Conservation (phyloP, 2,888 invertebrate species). For the Melieria omissa region DNA sequence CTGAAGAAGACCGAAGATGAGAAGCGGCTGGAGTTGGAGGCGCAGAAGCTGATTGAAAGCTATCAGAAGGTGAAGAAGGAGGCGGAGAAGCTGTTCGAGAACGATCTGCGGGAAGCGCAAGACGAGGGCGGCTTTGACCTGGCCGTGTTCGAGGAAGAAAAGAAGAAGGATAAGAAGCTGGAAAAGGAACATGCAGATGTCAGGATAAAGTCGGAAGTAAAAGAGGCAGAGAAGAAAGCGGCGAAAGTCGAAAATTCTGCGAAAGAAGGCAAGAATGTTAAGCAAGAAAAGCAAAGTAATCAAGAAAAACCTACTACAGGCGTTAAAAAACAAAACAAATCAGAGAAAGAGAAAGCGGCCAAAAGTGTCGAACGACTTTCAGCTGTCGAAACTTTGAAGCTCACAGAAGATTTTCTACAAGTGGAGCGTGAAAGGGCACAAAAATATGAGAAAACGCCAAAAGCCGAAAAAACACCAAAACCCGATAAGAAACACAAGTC, state of each 20-base stretch:
- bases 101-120: constrained; percentile 35
- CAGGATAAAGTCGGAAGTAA: neutral
- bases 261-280: neutral
- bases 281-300: neutral
- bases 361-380: neutral
- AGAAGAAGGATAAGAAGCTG: neutral
- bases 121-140: constrained; percentile 57
- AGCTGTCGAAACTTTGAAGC: neutral
- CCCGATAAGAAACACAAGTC: neutral
- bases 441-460: neutral
- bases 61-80: constrained; percentile 62
- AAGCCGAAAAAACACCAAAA: neutral
- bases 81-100: constrained; percentile 53
- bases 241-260: neutral
- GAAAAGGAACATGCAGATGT: neutral
- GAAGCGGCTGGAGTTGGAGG: constrained; percentile 57
- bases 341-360: neutral
- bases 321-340: neutral
- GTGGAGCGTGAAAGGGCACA: neutral
- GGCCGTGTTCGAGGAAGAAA: constrained; percentile 49
- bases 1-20: constrained; percentile 60
- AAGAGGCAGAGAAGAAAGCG: neutral
- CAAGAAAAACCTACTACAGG: neutral
- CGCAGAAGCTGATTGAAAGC: constrained; percentile 60
- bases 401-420: neutral